These are phyloP conservation scores for Pocillopora verrucosa DNA, from an alignment of 64 coral and sea anemone species.

Conservation along the genomic window DNA sequence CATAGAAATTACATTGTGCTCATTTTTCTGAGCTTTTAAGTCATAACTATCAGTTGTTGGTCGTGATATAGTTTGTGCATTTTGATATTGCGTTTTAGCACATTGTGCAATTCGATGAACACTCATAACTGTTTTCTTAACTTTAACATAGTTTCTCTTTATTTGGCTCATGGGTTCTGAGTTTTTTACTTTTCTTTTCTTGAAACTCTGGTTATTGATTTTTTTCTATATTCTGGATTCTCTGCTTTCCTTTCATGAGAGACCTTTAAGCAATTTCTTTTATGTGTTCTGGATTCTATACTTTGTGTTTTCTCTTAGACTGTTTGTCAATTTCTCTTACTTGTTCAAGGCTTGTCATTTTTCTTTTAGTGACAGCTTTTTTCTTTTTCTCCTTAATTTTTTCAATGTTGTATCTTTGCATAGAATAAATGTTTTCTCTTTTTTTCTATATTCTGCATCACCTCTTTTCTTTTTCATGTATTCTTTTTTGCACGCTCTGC, in stretches of 20 bases:
- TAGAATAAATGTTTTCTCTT: too few relatives aligned
- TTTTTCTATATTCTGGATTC: background rate
- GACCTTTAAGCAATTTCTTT: background rate
- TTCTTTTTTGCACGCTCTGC: background rate
- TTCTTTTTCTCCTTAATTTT: too few relatives aligned
- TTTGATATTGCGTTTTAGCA: background rate
- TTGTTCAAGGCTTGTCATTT: too few relatives aligned
- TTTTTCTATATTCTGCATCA: too few relatives aligned
- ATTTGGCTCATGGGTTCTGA: background rate
- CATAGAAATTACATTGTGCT: too few relatives aligned
- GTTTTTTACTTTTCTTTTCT: background rate
- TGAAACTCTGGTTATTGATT: background rate
- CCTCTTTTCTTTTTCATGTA: constrained; percentile 33
- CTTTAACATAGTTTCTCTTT: background rate
- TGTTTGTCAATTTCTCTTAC: too few relatives aligned
- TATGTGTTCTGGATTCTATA: background rate
- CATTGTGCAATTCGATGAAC: background rate
- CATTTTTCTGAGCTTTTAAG: background rate
- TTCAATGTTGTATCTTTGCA: too few relatives aligned
- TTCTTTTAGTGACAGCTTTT: too few relatives aligned
- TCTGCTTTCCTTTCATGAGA: background rate
- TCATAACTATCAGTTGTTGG: background rate
- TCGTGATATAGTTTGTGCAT: background rate
- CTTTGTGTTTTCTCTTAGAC: background rate
- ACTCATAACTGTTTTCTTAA: background rate